Evolutionary conservation across 1,140 invertebrate genomes (phyloP).

Genomic region (Harlomillsia oculata): DNA sequence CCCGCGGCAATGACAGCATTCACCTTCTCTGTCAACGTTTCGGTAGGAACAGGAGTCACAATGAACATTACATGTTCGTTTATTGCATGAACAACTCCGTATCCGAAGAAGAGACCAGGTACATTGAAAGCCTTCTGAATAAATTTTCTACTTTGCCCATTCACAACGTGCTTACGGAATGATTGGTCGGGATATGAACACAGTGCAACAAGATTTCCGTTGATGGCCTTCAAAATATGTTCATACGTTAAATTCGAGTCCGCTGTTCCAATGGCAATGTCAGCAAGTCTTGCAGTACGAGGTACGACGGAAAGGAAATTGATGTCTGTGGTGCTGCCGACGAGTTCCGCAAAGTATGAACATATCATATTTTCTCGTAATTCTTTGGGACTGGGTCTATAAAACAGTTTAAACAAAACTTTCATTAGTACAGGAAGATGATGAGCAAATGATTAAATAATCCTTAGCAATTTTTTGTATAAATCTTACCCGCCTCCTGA

Average conservation of each 20-base stretch:
- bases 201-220: conserved; percentile 24
- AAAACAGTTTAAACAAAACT: neutral
- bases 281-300: neutral
- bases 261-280: conserved; percentile 5
- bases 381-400: neutral
- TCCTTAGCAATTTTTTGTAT: neutral
- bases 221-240: conserved; percentile 9
- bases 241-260: conserved; percentile 6
- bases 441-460: neutral
- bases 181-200: conserved; percentile 4
- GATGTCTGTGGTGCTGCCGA: neutral
- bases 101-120: conserved; percentile 13
- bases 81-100: conserved; percentile 17
- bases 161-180: neutral
- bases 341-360: conserved; percentile 8
- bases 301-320: conserved; percentile 5
- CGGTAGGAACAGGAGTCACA: conserved; percentile 14
- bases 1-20: conserved; percentile 18
- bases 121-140: neutral
- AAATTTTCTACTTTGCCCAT: neutral
- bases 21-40: conserved; percentile 12
- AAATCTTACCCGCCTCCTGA: neutral
- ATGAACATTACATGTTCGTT: conserved; percentile 9
- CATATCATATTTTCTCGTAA: neutral
- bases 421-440: neutral